Base-by-base conservation (phyloP, 2,888 invertebrate species). In the Pseudococcus longispinus region DNA sequence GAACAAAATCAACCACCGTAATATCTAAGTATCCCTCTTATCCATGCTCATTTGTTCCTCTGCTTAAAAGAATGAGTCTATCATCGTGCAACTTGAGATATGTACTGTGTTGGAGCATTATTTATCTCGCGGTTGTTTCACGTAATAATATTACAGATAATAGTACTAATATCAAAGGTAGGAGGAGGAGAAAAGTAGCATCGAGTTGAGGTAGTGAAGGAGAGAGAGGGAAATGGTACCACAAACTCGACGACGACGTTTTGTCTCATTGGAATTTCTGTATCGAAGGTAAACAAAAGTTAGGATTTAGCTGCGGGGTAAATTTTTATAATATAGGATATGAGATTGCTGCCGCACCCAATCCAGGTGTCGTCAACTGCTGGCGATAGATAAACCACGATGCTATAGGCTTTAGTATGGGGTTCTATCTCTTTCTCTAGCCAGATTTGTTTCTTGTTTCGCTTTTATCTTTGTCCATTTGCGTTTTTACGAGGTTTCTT, bases 251-350 rank as follows among this genome's bases (percentile, higher is more conserved):
- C 60, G 55, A 26, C 65, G 70, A 70, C 70, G 70, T 70, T 70
- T 32, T 70, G 70, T 70, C 70, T 70, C 70, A 70, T 70, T 70
- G 70, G 70, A 70, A 70, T 70, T 70, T 70, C 18, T 70, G 29
- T 15, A 70, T 70, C 70, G 70, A 70, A 70, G 70, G 70, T 70
- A 70, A 70, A 70, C 70, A 70, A 70, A 70, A 70, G 29, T 29
- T 29, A 29, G 18, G 70, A 8, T 70, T 70, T 70, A 29, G 70
- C 70, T 70, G 70, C 70, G 70, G 70, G 70, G 70, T 70, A 18
- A 70, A 70, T 70, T 70, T 70, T 70, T 70, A 70, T 70, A 60
- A 60, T 60, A 11, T 23, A 60, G 60, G 60, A 29, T 70, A 32
- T 18, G 70, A 29, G 29, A 70, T 70, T 29, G 29, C 32, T 29